These are phyloP conservation scores for Anticlea derivata DNA, from an alignment of 2,888 invertebrate genomes.

Conservation along the genomic window DNA sequence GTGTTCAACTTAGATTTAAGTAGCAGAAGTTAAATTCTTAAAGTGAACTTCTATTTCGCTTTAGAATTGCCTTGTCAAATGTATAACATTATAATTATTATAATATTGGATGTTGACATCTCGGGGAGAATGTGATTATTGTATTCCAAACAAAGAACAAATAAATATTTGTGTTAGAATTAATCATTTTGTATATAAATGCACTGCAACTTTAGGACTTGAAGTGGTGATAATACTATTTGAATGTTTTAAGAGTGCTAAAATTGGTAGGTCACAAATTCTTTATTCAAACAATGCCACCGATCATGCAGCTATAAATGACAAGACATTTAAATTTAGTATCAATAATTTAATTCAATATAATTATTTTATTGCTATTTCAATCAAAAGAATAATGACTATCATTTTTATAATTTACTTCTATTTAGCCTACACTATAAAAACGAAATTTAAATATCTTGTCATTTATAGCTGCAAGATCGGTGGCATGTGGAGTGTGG, in stretches of 20 bases:
- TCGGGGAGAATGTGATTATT: constrained; percentile 63
- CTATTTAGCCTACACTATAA: no score
- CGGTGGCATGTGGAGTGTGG: no score
- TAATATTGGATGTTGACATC: constrained; percentile 56
- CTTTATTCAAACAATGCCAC: neutral
- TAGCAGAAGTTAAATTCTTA: constrained; percentile 60
- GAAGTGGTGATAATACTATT: constrained; percentile 45
- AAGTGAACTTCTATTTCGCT: constrained; percentile 53
- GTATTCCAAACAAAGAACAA: constrained; percentile 77
- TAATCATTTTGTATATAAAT: constrained; percentile 52
- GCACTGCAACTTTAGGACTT: constrained; percentile 31
- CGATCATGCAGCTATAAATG: no score
- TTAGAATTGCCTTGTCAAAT: constrained; percentile 57
- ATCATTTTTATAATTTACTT: no score
- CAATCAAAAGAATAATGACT: no score
- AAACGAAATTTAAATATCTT: no score
- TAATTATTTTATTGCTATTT: no score
- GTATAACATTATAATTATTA: constrained; percentile 46
- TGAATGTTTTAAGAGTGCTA: constrained; percentile 41
- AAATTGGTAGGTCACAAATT: constrained; percentile 36
- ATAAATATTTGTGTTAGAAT: constrained; percentile 46
- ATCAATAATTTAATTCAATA: no score
- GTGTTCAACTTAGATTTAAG: constrained; percentile 78
- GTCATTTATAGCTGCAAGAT: no score
- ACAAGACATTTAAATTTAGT: no score